phyloP scores from a whole-genome alignment of 2,888 invertebrate genomes.

The Ryuthela nishihirai region DNA sequence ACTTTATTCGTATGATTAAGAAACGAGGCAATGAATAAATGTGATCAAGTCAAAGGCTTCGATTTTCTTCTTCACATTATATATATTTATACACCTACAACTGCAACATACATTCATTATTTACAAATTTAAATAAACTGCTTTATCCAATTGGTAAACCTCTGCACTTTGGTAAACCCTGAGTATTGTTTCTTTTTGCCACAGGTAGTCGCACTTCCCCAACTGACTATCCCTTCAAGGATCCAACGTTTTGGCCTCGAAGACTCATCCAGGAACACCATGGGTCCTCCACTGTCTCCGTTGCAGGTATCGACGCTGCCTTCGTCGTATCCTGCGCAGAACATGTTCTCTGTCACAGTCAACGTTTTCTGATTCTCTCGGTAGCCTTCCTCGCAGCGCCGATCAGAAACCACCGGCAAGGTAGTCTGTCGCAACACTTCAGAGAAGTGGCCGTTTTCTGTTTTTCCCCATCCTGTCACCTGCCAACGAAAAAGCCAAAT shows the following conservation, averaged over 20 bases:
- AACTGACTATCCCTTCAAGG: conserved; percentile 26
- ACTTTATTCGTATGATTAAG: no score
- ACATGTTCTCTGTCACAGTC: conserved; percentile 21
- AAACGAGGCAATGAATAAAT: no score
- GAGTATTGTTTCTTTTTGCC: conserved; percentile 13
- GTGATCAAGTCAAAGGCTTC: no score
- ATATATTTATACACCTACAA: no score
- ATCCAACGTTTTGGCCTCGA: conserved; percentile 10
- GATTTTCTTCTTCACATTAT: no score
- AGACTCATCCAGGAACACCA: conserved; percentile 10
- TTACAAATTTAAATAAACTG: conserved; percentile 22
- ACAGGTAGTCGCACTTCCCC: conserved; percentile 25
- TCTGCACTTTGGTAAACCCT: conserved; percentile 21
- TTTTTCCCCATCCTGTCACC: conserved; percentile 25
- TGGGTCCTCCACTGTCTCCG: conserved; percentile 28
- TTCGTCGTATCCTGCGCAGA: conserved; percentile 16
- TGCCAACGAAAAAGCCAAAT: neutral
- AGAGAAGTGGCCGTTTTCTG: conserved; percentile 14
- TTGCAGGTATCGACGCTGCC: conserved; percentile 14
- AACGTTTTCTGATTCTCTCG: conserved; percentile 9
- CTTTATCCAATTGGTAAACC: conserved; percentile 25
- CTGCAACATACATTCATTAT: no score
- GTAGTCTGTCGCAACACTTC: conserved; percentile 8
- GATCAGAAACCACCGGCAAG: conserved; percentile 17
- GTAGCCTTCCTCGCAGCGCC: conserved; percentile 23